Evolutionary conservation across 2,113 vertebrate species (phyloP).

Genomic region (Marmota flaviventris): DNA sequence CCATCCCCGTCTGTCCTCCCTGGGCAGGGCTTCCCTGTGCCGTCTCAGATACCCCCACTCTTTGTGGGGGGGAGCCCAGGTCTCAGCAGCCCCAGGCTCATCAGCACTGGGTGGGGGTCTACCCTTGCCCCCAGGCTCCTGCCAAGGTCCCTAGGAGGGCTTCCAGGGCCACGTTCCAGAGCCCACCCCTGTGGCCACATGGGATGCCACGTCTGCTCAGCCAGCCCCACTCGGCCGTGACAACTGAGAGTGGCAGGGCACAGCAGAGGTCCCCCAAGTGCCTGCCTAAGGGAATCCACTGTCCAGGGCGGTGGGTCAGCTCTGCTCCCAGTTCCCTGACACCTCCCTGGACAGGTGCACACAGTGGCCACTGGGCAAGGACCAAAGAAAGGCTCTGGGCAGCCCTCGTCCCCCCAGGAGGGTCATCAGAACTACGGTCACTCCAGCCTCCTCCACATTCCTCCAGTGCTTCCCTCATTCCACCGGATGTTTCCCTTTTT

Average conservation of each 20-base stretch:
- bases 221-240: background rate
- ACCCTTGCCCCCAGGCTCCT: background rate
- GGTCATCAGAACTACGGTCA: background rate
- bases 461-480: background rate
- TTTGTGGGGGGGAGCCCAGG: background rate
- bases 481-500: background rate
- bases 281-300: background rate
- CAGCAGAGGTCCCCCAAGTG: background rate
- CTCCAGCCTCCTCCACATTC: background rate
- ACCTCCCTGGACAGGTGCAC: background rate
- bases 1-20: background rate
- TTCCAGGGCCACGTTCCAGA: background rate
- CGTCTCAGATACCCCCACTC: background rate
- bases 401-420: background rate
- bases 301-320: background rate
- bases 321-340: background rate
- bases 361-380: accelerated
- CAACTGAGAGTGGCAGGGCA: background rate
- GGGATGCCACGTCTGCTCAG: background rate
- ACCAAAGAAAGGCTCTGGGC: background rate
- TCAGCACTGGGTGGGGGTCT: background rate
- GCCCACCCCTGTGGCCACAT: too few relatives aligned
- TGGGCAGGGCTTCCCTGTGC: background rate
- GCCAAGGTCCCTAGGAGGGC: background rate
- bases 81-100: background rate